Evolutionary conservation across 2,797 vertebrate species (phyloP).

Genomic region (Ceyx erithaca): DNA sequence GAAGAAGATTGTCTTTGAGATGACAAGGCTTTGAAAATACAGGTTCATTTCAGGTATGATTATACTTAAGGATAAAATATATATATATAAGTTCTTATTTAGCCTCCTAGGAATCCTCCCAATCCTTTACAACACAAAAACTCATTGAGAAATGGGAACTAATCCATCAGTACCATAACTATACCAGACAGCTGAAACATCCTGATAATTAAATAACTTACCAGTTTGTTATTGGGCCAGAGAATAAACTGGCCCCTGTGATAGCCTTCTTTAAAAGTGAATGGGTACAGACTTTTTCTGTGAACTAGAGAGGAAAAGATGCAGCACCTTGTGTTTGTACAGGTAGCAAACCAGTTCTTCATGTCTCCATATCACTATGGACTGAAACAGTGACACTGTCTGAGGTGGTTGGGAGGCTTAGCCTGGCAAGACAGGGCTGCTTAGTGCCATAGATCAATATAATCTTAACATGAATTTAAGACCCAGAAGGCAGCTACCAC

Average conservation of each 20-base stretch:
- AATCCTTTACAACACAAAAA: background rate
- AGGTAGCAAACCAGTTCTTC: background rate
- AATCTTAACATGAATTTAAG: background rate
- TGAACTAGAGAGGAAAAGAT: background rate
- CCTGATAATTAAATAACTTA: background rate
- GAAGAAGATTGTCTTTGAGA: background rate
- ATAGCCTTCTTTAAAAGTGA: background rate
- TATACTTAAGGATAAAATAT: background rate
- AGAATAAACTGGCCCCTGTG: background rate
- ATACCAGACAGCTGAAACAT: background rate
- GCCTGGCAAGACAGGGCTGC: background rate
- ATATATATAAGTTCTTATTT: background rate
- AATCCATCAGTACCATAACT: background rate
- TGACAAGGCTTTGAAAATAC: background rate
- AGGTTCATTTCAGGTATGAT: background rate
- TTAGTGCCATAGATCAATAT: background rate
- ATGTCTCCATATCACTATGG: background rate
- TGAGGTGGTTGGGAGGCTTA: background rate
- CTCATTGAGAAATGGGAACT: background rate
- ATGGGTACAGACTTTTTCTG: background rate
- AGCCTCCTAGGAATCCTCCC: background rate
- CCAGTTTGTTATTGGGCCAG: background rate
- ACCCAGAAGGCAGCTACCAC: background rate
- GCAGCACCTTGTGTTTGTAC: background rate
- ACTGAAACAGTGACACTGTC: fast-evolving